A percentile compares a stretch with the other conserved stretches of the same genome.
Conservation (phyloP, 1,140 invertebrate genomes). For the Magallana angulata region DNA sequence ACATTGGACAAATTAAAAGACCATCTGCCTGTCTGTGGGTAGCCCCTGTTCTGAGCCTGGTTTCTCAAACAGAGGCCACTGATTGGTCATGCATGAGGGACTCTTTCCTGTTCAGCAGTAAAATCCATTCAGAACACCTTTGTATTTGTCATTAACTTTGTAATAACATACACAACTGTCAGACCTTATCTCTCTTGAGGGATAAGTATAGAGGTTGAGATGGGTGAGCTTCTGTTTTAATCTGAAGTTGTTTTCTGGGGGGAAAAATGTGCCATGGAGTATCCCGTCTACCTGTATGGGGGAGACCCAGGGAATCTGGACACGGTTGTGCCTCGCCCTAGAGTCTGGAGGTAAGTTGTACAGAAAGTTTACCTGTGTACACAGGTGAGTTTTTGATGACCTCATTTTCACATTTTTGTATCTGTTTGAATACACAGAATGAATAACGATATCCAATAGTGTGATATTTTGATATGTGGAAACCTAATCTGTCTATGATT, state of each 20-base stretch:
- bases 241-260: neutral
- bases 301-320: conserved; percentile 1
- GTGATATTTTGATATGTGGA: conserved; percentile 20
- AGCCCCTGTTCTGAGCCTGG: conserved; percentile 10
- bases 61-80: conserved; percentile 27
- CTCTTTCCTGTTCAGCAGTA: conserved; percentile 35
- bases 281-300: neutral
- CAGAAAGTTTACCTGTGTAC: conserved; percentile 12
- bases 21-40: neutral
- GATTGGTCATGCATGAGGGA: conserved; percentile 29
- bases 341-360: conserved; percentile 23
- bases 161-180: conserved; percentile 36
- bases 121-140: conserved; percentile 34
- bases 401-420: conserved; percentile 24
- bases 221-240: neutral
- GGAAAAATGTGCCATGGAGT: conserved; percentile 23
- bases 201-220: conserved; percentile 6
- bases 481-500: conserved; percentile 23
- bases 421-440: conserved; percentile 16
- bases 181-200: conserved; percentile 17
- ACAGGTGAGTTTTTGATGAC: conserved; percentile 32
- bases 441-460: neutral
- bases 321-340: conserved; percentile 24
- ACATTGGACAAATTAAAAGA: neutral
- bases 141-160: conserved; percentile 31